Conservation (phyloP, 2,888 invertebrate genomes). For the Syritta pipiens region DNA sequence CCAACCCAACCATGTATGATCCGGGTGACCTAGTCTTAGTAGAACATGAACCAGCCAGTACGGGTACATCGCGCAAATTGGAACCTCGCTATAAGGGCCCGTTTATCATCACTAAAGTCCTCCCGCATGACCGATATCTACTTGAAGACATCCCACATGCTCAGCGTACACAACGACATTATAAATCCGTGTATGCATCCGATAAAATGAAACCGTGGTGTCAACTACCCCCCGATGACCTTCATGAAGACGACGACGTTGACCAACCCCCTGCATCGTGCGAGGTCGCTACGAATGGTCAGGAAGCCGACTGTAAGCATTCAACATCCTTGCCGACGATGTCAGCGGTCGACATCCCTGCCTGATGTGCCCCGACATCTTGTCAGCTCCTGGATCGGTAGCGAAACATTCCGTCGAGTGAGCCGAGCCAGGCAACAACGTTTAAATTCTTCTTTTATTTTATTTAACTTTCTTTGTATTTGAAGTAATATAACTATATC, state of each 20-base stretch:
- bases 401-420: too few species aligned
- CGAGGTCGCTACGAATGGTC: conserved; percentile 7
- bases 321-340: neutral
- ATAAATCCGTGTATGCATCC: conserved; percentile 62
- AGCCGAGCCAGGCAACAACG: too few species aligned
- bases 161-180: conserved; percentile 58
- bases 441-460: too few species aligned
- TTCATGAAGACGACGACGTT: neutral
- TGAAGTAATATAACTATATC: too few species aligned
- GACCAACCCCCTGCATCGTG: conserved; percentile 1
- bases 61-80: too few species aligned
- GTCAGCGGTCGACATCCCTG: neutral
- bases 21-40: too few species aligned
- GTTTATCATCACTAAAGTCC: conserved; percentile 43
- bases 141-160: conserved; percentile 70
- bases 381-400: too few species aligned
- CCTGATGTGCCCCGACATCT: too few species aligned
- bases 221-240: conserved; percentile 6
- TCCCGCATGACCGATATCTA: conserved; percentile 69
- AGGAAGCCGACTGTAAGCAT: conserved; percentile 15
- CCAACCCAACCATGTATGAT: too few species aligned
- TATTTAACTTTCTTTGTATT: too few species aligned
- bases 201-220: conserved; percentile 69
- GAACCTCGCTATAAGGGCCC: too few species aligned
- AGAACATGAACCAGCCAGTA: too few species aligned